Evolutionary conservation across 2,797 vertebrate species (phyloP).

Genomic region (Chromis chromis): DNA sequence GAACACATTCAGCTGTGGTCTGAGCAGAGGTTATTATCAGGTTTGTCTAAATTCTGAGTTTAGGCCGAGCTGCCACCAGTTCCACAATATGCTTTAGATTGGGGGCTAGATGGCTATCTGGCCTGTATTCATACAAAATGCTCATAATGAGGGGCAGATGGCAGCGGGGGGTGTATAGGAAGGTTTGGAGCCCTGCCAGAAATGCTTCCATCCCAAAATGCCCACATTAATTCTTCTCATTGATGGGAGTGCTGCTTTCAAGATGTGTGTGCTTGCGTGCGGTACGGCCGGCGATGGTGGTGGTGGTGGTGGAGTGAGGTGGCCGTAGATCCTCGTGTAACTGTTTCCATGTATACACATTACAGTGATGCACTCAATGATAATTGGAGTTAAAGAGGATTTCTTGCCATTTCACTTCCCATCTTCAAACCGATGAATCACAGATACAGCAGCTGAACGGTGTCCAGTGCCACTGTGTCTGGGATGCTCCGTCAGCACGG

Average conservation of each 20-base stretch:
- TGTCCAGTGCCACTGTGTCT: slow-evolving; percentile 26
- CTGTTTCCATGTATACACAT: slow-evolving; percentile 70
- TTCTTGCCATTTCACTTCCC: slow-evolving; percentile 71
- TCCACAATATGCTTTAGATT: slow-evolving; percentile 16
- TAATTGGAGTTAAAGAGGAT: slow-evolving; percentile 72
- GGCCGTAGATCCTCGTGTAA: slow-evolving; percentile 44
- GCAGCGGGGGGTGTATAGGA: slow-evolving; percentile 54
- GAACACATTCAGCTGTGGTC: slow-evolving; percentile 23
- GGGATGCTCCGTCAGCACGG: not conserved
- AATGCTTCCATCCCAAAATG: slow-evolving; percentile 76
- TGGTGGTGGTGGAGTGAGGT: slow-evolving; percentile 27
- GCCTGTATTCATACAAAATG: slow-evolving; percentile 65
- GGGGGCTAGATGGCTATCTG: slow-evolving; percentile 54
- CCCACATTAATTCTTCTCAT: slow-evolving; percentile 72
- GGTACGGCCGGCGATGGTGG: not conserved
- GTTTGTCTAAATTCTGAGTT: slow-evolving; percentile 28
- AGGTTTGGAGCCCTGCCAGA: slow-evolving; percentile 69
- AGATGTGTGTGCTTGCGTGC: slow-evolving; percentile 52
- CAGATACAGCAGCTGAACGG: slow-evolving; percentile 19
- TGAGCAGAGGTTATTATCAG: slow-evolving; percentile 40
- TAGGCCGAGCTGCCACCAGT: slow-evolving; percentile 40
- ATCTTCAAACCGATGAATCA: slow-evolving; percentile 63
- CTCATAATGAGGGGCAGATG: slow-evolving; percentile 79
- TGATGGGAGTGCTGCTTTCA: slow-evolving; percentile 64
- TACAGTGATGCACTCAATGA: slow-evolving; percentile 59